These are phyloP conservation scores for Catagonus wagneri DNA, from an alignment of 2,113 vertebrate genomes.

Conservation along the genomic window DNA sequence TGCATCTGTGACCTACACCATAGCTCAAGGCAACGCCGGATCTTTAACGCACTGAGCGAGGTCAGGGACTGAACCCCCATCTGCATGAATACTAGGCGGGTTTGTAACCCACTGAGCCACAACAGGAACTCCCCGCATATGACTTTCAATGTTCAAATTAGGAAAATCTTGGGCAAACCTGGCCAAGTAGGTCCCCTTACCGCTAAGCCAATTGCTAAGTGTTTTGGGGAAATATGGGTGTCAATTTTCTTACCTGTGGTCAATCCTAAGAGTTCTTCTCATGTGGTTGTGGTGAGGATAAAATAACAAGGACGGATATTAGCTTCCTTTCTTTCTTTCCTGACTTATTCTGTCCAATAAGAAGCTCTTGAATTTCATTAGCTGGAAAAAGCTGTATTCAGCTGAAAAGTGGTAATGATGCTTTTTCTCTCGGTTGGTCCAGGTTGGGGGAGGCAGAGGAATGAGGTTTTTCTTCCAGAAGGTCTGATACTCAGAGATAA, in stretches of 20 bases:
- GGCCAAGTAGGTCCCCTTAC: not conserved
- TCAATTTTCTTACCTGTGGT: not conserved
- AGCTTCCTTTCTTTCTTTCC: conserved; percentile 28
- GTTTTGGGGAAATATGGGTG: not conserved
- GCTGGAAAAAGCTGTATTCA: not conserved
- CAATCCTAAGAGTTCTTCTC: not conserved
- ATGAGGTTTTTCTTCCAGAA: conserved; percentile 4
- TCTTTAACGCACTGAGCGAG: no score
- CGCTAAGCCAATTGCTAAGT: not conserved
- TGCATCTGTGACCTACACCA: no score
- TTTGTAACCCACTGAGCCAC: no score
- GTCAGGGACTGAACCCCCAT: no score
- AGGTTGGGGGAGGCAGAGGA: not conserved
- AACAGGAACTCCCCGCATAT: no score
- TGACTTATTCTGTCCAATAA: not conserved
- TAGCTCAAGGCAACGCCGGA: no score
- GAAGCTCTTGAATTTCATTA: conserved; percentile 33
- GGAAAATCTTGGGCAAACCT: not conserved
- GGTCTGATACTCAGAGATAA: conserved; percentile 40
- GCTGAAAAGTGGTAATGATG: not conserved
- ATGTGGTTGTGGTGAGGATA: not conserved
- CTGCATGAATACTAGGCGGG: no score
- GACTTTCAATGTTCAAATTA: not conserved
- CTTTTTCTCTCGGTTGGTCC: not conserved
- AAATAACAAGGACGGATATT: not conserved